Conservation (phyloP, 2,113 vertebrate species). For the Polyodon spathula region DNA sequence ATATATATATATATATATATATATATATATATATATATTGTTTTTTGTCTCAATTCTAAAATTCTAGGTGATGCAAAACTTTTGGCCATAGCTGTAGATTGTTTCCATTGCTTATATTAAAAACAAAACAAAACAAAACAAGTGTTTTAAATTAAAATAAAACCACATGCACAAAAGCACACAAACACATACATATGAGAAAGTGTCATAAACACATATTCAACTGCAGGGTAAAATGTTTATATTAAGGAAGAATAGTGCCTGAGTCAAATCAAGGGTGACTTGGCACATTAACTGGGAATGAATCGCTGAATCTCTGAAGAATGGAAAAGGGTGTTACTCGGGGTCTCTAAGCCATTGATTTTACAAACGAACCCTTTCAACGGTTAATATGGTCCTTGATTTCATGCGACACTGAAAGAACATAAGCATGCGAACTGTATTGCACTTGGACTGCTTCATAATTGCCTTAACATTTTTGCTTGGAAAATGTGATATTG, state of each 20-base stretch:
- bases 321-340: constrained; percentile 17
- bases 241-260: constrained; percentile 20
- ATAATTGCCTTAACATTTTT: constrained; percentile 25
- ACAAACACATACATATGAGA: too few relatives aligned
- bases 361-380: constrained; percentile 17
- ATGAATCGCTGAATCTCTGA: constrained; percentile 13
- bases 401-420: constrained; percentile 28
- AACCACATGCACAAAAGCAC: too few relatives aligned
- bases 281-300: constrained; percentile 9
- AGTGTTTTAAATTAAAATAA: too few relatives aligned
- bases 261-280: constrained; percentile 13
- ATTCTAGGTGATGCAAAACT: too few relatives aligned
- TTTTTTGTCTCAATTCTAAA: too few relatives aligned
- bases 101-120: too few relatives aligned
- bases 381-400: constrained; percentile 15
- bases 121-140: too few relatives aligned
- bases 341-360: constrained; percentile 8
- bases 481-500: constrained; percentile 36
- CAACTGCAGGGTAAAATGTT: constrained; percentile 3
- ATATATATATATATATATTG: too few relatives aligned
- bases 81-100: too few relatives aligned
- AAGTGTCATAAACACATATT: too few relatives aligned
- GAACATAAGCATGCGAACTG: constrained; percentile 33
- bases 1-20: too few relatives aligned
- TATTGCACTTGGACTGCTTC: constrained; percentile 27